Evolutionary conservation across 2,888 invertebrate genomes (phyloP).

Genomic region (Chydorus sphaericus): DNA sequence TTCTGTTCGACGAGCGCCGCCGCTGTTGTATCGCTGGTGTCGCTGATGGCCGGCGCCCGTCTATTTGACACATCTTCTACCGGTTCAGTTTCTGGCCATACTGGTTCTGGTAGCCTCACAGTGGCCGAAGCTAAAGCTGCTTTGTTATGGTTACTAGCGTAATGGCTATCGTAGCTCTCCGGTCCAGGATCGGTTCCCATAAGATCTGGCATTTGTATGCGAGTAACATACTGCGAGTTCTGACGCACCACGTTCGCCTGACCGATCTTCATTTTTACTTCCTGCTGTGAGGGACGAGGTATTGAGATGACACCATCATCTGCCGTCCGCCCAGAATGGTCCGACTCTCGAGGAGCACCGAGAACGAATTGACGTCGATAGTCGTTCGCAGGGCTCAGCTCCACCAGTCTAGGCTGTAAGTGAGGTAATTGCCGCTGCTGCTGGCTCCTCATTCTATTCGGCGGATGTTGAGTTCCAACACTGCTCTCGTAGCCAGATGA

Average conservation of each 20-base stretch:
- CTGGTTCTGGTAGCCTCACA: not conserved
- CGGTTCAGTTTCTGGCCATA: not conserved
- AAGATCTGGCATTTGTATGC: constrained; percentile 3
- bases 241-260: constrained; percentile 8
- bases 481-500: constrained; percentile 14
- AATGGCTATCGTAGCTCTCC: not conserved
- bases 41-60: not conserved
- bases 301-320: not conserved
- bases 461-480: not conserved
- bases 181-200: not conserved
- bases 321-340: not conserved
- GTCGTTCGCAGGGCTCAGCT: not conserved
- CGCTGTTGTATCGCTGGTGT: not conserved
- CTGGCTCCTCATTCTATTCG: not conserved
- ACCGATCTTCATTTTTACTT: too few species aligned
- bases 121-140: not conserved
- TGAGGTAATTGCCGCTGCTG: not conserved
- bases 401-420: too few species aligned
- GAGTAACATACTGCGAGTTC: constrained; percentile 4
- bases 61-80: not conserved
- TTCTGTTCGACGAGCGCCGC: constrained; percentile 6
- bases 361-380: constrained; percentile 9
- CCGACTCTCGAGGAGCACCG: not conserved
- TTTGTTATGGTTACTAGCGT: not conserved
- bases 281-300: too few species aligned